Evolutionary conservation across 1,140 invertebrate species (phyloP).

Genomic region (Rhyacophila brunnea): DNA sequence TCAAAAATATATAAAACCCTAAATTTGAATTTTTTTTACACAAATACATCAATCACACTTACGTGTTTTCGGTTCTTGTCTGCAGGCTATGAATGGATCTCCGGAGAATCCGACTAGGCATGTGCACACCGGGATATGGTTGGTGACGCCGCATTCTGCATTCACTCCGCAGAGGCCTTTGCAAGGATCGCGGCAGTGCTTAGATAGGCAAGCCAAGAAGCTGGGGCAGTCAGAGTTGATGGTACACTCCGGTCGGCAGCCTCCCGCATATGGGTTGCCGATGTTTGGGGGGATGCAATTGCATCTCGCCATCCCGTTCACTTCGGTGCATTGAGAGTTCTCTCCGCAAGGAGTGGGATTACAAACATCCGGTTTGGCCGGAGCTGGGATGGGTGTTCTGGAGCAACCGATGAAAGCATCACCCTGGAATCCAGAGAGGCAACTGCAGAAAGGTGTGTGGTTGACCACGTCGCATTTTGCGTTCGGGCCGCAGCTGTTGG

Average conservation of each 20-base stretch:
- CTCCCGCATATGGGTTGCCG: constrained; percentile 75
- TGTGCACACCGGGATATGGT: constrained; percentile 78
- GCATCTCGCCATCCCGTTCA: constrained; percentile 68
- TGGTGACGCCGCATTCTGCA: constrained; percentile 78
- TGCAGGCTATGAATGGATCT: constrained; percentile 80
- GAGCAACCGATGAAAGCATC: constrained; percentile 80
- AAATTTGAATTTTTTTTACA: neutral
- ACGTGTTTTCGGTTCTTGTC: constrained; percentile 57
- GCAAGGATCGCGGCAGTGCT: constrained; percentile 87
- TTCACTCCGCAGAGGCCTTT: constrained; percentile 80
- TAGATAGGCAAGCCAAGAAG: constrained; percentile 76
- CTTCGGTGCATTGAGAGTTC: constrained; percentile 72
- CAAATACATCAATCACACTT: constrained; percentile 43
- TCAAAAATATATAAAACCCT: constrained; percentile 15
- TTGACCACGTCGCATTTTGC: constrained; percentile 78
- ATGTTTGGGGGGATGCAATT: constrained; percentile 82
- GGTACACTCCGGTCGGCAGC: constrained; percentile 79
- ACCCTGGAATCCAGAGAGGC: constrained; percentile 71
- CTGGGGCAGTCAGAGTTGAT: constrained; percentile 80
- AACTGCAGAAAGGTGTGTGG: constrained; percentile 79
- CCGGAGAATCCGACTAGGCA: constrained; percentile 74
- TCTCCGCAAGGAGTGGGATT: constrained; percentile 78
- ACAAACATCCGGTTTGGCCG: constrained; percentile 64
- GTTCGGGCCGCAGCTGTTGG: constrained; percentile 72
- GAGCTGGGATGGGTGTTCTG: constrained; percentile 49